Percentiles rank a stretch among this genome's conserved stretches.
Conservation (phyloP, 2,113 vertebrate species). For the Crotalus tigris region DNA sequence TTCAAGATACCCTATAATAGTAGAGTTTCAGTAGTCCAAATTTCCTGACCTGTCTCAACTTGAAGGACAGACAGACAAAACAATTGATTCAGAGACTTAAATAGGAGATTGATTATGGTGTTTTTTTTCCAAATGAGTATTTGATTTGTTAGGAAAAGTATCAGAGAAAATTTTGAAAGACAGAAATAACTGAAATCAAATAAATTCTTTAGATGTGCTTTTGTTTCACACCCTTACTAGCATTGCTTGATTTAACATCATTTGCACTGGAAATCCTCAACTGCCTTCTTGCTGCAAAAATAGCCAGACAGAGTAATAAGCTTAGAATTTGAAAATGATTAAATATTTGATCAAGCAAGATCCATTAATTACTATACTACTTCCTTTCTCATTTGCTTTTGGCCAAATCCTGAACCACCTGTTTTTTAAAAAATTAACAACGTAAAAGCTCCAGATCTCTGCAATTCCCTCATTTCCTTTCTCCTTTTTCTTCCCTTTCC, state of each 20-base stretch:
- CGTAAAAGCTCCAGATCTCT: background rate
- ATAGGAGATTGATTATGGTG: background rate
- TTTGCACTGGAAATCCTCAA: background rate
- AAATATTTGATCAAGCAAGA: background rate
- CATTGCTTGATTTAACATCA: background rate
- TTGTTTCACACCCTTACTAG: background rate
- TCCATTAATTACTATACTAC: background rate
- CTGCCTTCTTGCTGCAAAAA: background rate
- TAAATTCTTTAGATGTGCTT: background rate
- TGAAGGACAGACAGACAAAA: background rate
- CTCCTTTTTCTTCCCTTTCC: background rate
- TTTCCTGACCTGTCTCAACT: background rate
- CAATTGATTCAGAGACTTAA: background rate
- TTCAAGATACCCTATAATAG: background rate
- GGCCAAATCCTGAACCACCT: background rate
- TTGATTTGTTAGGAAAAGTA: background rate
- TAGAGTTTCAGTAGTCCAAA: background rate
- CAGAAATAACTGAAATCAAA: background rate
- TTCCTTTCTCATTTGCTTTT: background rate
- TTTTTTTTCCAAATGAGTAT: background rate
- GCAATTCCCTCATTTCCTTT: background rate
- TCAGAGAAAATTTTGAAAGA: background rate
- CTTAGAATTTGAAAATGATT: background rate
- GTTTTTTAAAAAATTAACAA: background rate
- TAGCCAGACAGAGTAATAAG: background rate